A percentile compares a stretch with the other conserved stretches of the same genome.
phyloP scores from a whole-genome alignment of 2,113 vertebrate genomes.

The Pterocles orientalis region DNA sequence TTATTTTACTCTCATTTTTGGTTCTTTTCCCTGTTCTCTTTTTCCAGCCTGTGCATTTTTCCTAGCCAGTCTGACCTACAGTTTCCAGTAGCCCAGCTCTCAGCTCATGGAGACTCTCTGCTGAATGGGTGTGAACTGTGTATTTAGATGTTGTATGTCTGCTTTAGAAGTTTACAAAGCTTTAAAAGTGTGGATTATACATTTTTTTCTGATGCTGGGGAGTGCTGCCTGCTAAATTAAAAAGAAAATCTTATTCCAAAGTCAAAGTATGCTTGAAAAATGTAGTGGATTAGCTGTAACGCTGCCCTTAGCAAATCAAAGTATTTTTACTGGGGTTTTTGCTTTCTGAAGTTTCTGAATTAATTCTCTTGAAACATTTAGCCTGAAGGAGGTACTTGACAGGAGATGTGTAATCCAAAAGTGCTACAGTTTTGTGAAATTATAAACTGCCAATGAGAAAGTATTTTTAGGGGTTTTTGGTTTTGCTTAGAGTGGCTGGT shows the following conservation, averaged over 20 bases:
- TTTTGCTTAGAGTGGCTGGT: neutral
- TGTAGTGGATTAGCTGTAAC: neutral
- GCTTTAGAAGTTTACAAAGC: neutral
- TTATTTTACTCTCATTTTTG: neutral
- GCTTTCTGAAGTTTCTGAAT: neutral
- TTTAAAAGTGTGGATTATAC: neutral
- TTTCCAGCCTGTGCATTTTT: neutral
- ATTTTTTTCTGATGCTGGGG: neutral
- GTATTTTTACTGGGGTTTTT: neutral
- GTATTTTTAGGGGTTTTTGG: neutral
- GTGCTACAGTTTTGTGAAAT: neutral
- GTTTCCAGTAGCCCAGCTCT: neutral
- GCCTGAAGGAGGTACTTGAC: neutral
- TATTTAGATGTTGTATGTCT: neutral
- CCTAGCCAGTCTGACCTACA: neutral
- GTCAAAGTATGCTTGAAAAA: neutral
- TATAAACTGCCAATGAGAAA: neutral
- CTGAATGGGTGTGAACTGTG: neutral
- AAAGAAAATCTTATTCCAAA: neutral
- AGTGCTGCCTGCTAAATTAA: neutral
- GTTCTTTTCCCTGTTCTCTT: fast-evolving
- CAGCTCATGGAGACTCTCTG: fast-evolving
- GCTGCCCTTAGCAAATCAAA: neutral
- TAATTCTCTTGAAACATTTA: neutral
- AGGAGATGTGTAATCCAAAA: neutral